phyloP scores from a whole-genome alignment of 2,113 vertebrate species.

The Oenanthe melanoleuca region DNA sequence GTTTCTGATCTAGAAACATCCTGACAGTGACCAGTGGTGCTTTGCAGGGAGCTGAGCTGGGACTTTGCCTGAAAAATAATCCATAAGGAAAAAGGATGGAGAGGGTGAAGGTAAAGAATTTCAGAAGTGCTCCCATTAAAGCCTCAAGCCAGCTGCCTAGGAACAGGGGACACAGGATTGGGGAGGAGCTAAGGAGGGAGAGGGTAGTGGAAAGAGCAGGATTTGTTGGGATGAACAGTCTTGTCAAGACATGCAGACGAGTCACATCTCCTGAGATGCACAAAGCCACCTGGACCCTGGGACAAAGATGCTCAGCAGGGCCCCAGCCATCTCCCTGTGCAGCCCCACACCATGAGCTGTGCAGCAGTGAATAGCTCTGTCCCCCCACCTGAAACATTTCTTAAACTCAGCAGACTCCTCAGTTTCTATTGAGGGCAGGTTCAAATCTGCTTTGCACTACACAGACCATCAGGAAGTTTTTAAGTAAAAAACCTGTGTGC shows the following conservation, averaged over 20 bases:
- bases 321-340: rapidly evolving
- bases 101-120: not conserved
- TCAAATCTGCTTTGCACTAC: not conserved
- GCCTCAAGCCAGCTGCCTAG: not conserved
- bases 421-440: not conserved
- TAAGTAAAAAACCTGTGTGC: not conserved
- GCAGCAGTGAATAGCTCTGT: not conserved
- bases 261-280: not conserved
- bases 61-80: not conserved
- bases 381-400: not conserved
- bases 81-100: not conserved
- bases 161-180: rapidly evolving
- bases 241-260: not conserved
- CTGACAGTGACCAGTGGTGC: not conserved
- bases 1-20: rapidly evolving
- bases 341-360: rapidly evolving
- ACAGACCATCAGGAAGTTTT: not conserved
- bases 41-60: rapidly evolving
- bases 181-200: not conserved
- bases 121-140: not conserved
- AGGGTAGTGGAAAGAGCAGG: not conserved
- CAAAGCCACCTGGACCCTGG: not conserved
- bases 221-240: not conserved
- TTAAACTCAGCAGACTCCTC: not conserved
- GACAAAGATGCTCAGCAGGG: not conserved